A percentile compares a stretch with the other conserved stretches of the same genome.
Evolutionary conservation across 2,888 invertebrate genomes (phyloP).

Genomic region (Mesopsocus fuscifrons): DNA sequence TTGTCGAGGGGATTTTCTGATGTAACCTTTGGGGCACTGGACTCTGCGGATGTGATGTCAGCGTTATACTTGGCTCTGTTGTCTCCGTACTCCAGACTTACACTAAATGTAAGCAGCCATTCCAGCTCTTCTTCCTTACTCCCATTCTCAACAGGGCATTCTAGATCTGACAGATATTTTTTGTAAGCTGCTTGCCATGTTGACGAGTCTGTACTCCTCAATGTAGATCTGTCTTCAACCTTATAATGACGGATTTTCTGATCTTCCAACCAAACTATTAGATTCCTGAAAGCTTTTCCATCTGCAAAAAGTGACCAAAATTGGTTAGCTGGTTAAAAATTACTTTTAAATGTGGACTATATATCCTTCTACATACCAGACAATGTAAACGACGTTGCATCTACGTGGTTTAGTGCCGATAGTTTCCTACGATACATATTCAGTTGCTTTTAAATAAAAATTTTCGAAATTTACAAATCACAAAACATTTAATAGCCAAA

Average conservation of each 20-base stretch:
- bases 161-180: constrained; percentile 54
- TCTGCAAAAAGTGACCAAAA: too few species aligned
- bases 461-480: too few species aligned
- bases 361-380: too few species aligned
- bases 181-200: constrained; percentile 53
- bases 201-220: constrained; percentile 45
- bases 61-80: constrained; percentile 53
- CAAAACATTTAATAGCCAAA: too few species aligned
- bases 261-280: constrained; percentile 82
- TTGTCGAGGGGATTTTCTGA: constrained; percentile 70
- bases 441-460: too few species aligned
- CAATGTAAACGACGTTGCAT: too few species aligned
- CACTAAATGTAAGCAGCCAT: constrained; percentile 70
- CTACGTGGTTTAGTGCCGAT: too few species aligned
- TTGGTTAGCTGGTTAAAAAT: neutral
- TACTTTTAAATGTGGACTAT: too few species aligned
- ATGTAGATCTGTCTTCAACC: constrained; percentile 53
- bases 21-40: constrained; percentile 47
- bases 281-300: constrained; percentile 53
- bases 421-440: too few species aligned
- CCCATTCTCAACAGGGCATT: constrained; percentile 43
- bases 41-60: constrained; percentile 32
- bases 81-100: constrained; percentile 65
- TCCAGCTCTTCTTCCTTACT: constrained; percentile 50
- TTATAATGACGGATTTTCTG: constrained; percentile 79